These are phyloP conservation scores for Anas bahamensis DNA, from an alignment of 2,797 vertebrate species.

Conservation along the genomic window DNA sequence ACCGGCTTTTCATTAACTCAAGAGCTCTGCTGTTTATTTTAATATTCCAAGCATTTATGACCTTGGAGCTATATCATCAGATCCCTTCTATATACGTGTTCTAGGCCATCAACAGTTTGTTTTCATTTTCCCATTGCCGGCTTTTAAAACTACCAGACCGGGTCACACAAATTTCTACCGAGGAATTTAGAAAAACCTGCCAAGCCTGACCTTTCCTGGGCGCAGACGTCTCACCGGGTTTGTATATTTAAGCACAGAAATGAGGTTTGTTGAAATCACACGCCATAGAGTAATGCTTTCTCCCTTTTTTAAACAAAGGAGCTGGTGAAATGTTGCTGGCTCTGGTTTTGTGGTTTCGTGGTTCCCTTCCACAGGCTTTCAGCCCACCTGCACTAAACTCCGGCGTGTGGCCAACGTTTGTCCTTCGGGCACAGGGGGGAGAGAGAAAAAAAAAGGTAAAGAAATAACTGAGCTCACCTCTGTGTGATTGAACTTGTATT, in stretches of 20 bases:
- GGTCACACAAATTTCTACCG: not conserved
- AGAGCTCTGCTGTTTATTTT: slow-evolving; percentile 47
- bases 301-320: not conserved
- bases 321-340: not conserved
- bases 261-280: not conserved
- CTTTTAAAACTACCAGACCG: not conserved
- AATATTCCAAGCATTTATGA: slow-evolving; percentile 32
- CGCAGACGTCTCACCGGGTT: not conserved
- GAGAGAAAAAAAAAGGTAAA: not conserved
- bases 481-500: not conserved
- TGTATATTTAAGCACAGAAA: fast-evolving
- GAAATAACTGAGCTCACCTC: not conserved
- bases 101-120: not conserved
- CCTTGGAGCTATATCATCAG: not conserved
- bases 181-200: not conserved
- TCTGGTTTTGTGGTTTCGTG: not conserved
- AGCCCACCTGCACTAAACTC: not conserved
- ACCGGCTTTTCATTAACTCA: slow-evolving; percentile 62
- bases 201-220: not conserved
- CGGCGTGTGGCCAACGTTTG: not conserved
- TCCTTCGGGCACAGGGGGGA: not conserved
- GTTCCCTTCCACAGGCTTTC: not conserved
- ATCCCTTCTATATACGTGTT: not conserved
- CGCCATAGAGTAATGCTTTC: not conserved
- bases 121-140: not conserved